Base-by-base conservation (phyloP, 2,888 invertebrate genomes). In the Tetrapedia diversipes region DNA sequence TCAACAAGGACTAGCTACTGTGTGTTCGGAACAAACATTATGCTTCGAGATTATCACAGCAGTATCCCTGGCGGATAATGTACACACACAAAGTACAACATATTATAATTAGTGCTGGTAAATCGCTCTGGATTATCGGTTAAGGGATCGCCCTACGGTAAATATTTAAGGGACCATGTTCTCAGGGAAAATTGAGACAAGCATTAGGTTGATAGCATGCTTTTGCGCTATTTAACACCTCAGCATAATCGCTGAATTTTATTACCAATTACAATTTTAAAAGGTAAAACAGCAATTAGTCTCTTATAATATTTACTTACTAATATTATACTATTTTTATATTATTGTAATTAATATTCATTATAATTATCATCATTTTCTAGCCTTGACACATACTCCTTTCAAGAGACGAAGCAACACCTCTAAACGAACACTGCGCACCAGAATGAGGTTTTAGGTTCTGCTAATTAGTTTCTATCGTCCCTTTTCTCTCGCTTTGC, bases 81-180 rank as follows among this genome's bases (percentile, higher is more conserved):
- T 34, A 43, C 32, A 54, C 41, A 32, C 11, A 22, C 53, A 2
- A 32, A 41, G n/a, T 19, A 14, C 32, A 34, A n/a, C 41, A 61
- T 65, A 32, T 56, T 64, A 70, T 65, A 56, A 32, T 49, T 32
- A 29, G 41, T 56, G 37, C 29, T 37, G 39, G 43, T 37, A 19
- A 61, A 53, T 39, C 29, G 11, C 2, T n/a, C 45, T 8, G 22
- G 22, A 39, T 39, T 64, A 69, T 69, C 37, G 22, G 14, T 32
- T n/a, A 27, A 39, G 41, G 32, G n/a, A 34, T 39, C 14, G 29
- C 10, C 29, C 14, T 45, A 37, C 29, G n/a, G 10, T 32, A 43
- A 51, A 51, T 39, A 4, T 41, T 45, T 8, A 19, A 7, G 10
- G 14, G 43, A 19, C n/a, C 16, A 14, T 29, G 14, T 24, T 24